Base-by-base conservation (phyloP, 2,797 vertebrate species). In the Thamnophis elegans region DNA sequence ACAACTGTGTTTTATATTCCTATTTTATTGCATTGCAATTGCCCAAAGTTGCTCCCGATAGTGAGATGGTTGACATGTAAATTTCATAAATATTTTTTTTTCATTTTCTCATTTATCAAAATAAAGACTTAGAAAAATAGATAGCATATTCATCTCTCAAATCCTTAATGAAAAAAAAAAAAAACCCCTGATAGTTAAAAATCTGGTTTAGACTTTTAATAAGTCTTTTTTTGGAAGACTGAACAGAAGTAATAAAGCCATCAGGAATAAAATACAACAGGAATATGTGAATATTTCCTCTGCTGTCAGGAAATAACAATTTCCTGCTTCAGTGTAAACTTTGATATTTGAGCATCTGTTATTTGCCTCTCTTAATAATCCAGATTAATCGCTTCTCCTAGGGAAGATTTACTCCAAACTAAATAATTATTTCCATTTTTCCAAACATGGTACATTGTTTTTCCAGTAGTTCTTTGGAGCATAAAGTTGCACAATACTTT, bases 141-240 rank as follows among this genome's bases (percentile, higher is more conserved):
- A 82, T 82, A 82, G 36, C 36, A 82, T 93, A 92, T 26, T 93
- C 62, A 93, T 82, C 28, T 36, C 92, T 94, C 14, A 26, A 16
- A 92, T 92, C 82, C 93, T 95, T 92, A 91, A 95, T 95, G 93
- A 92, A 87, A 93, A 93, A 91, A n/a, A 12, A 68, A 68, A 32
- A n/a, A n/a, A n/a, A n/a, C n/a, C n/a, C n/a, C 85, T 22, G 90
- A 91, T 92, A 90, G 62, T 91, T 87, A 89, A 95, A 42, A 92
- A 82, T 89, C 88, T 88, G 92, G 86, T 92, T 92, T 91, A 94
- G 87, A 91, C 93, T 95, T 94, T 59, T 82, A 91, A 32, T 86
- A 95, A 97, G 91, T 60, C 51, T 59, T 22, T 88, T 42, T 58
- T 16, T 1, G 91, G 94, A 94, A 94, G 90, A 20, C 93, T 94